These are phyloP conservation scores for Sthenelais limicola DNA, from an alignment of 2,888 invertebrate genomes.

Conservation along the genomic window DNA sequence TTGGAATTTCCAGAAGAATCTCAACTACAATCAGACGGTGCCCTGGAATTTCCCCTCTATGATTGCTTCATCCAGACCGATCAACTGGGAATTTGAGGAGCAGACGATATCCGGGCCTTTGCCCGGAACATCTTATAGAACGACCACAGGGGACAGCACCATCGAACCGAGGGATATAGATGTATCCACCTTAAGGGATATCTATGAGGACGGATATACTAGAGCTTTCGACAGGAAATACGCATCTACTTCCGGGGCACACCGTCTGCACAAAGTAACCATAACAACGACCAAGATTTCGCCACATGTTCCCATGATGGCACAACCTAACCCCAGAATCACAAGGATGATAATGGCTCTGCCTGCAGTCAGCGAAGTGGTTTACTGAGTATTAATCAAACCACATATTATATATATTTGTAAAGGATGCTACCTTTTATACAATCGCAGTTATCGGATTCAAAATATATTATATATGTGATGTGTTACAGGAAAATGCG, in stretches of 20 bases:
- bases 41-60: slow-evolving; percentile 18
- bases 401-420: too few species aligned
- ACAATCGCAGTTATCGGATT: too few species aligned
- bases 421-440: too few species aligned
- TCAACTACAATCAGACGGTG: background rate
- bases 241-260: background rate
- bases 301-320: slow-evolving; percentile 4
- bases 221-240: slow-evolving; percentile 20
- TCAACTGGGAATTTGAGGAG: slow-evolving; percentile 11
- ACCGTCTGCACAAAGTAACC: background rate
- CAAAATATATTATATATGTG: too few species aligned
- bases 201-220: slow-evolving; percentile 4
- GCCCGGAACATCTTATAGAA: too few species aligned
- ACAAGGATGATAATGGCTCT: slow-evolving; percentile 3
- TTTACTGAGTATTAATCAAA: background rate
- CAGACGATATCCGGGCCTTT: too few species aligned
- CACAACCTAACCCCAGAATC: background rate
- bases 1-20: slow-evolving; percentile 13
- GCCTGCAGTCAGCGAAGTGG: slow-evolving; percentile 17
- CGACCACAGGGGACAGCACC: too few species aligned
- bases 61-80: slow-evolving; percentile 18
- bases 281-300: slow-evolving; percentile 1
- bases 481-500: too few species aligned
- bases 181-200: slow-evolving; percentile 15
- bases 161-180: slow-evolving; percentile 10